Base-by-base conservation (phyloP, 2,113 vertebrate species). In the Ahaetulla prasina region DNA sequence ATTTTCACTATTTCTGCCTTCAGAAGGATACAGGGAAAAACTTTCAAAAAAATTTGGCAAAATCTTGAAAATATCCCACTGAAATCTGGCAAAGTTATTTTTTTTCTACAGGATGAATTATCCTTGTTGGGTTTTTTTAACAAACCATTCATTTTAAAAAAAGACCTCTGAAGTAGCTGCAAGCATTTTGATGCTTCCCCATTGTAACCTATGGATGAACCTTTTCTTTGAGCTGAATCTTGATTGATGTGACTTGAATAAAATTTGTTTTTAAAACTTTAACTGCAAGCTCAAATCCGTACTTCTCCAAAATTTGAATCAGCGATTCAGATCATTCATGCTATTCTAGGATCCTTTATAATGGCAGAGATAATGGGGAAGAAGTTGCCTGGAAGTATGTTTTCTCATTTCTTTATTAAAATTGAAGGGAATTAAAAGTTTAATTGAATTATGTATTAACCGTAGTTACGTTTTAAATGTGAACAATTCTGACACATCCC, bases 61-160 rank as follows among this genome's bases (percentile, higher is more conserved):
- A 74, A 35, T 35, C n/a, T 74, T 74, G 6, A 39, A 74, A 74
- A 8, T 39, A 74, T 74, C 6, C 16, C 16, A 35, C n/a, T 74
- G 68, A 74, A 74, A 39, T 20, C n/a, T 68, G 63, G 63, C 27
- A 68, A 68, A 68, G 60, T n/a, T 68, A 6, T n/a, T 68, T 12
- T 68, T 55, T n/a, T n/a, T n/a, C n/a, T n/a, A n/a, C n/a, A 68
- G 30, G 14, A 68, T n/a, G 2, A n/a, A n/a, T 68, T 35, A 68
- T 35, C 2, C 30, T n/a, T 68, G 30, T n/a, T n/a, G 3, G 2
- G 0, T 0, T 30, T 30, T 12, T n/a, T 35, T 18, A 8, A 14
- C 30, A 2, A 68, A n/a, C 7, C 63, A n/a, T 4, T 2, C 30
- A 35, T 68, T 68, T 35, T 7, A 16, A 68, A 35, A 54, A 68